Evolutionary conservation across 1,140 invertebrate genomes (phyloP).

Genomic region (Pararge aegeria): DNA sequence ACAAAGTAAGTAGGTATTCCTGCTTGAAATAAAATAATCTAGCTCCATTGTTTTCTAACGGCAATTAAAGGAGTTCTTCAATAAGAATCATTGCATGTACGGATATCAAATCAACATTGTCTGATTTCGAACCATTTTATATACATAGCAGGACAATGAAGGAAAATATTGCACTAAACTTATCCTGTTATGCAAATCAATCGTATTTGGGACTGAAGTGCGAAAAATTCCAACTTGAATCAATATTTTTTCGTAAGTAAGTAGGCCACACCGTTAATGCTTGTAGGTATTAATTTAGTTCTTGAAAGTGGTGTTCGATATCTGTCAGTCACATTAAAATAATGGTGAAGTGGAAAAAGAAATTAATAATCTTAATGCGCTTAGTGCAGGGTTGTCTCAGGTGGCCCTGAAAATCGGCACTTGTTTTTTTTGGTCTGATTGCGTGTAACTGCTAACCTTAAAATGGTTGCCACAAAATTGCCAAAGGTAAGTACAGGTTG

Average conservation of each 20-base stretch:
- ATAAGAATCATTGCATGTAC: too few relatives aligned
- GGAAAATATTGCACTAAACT: background rate
- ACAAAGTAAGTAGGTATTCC: too few relatives aligned
- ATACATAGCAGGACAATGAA: background rate
- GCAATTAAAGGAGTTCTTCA: too few relatives aligned
- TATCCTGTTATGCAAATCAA: conserved; percentile 17
- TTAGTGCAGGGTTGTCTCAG: background rate
- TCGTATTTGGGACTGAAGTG: conserved; percentile 11
- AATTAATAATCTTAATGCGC: conserved; percentile 2
- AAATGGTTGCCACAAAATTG: too few relatives aligned
- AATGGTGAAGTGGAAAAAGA: conserved; percentile 18
- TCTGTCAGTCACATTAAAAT: conserved; percentile 31
- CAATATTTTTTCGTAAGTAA: conserved; percentile 4
- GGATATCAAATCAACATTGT: too few relatives aligned
- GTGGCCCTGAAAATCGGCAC: too few relatives aligned
- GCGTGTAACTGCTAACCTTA: too few relatives aligned
- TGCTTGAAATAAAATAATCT: too few relatives aligned
- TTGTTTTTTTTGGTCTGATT: too few relatives aligned
- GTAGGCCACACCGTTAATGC: conserved; percentile 38
- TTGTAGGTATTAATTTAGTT: conserved; percentile 28
- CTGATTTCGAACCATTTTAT: too few relatives aligned
- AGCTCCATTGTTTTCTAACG: too few relatives aligned
- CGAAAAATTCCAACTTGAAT: conserved; percentile 17
- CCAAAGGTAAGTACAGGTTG: too few relatives aligned
- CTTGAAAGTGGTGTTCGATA: conserved; percentile 36